Conservation (phyloP, 2,113 vertebrate genomes). For the Chloebia gouldiae region DNA sequence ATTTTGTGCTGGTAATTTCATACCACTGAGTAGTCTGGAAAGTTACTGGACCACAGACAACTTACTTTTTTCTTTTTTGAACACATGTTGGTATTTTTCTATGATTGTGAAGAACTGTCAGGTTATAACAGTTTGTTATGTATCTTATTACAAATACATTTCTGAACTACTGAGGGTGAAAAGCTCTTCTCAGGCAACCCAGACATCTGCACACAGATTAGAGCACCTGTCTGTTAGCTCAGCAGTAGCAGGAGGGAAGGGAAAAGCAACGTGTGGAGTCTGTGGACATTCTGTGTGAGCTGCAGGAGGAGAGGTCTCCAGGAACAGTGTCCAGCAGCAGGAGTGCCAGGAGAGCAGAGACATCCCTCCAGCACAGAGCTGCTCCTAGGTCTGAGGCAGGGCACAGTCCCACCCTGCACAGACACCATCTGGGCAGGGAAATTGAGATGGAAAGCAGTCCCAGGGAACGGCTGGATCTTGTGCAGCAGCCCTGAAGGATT, state of each 20-base stretch:
- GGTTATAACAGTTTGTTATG: background rate
- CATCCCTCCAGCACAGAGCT: background rate
- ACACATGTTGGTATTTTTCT: background rate
- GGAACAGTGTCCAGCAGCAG: background rate
- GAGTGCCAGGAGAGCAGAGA: background rate
- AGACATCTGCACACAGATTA: background rate
- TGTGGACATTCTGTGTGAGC: background rate
- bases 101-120: background rate
- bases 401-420: background rate
- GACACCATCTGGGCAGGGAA: background rate
- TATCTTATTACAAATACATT: background rate
- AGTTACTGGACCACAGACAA: background rate
- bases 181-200: background rate
- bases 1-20: constrained; percentile 49
- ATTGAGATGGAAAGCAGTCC: background rate
- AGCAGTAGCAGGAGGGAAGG: background rate
- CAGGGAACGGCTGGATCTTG: background rate
- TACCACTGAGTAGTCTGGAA: constrained; percentile 15
- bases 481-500: background rate
- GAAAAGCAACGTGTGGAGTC: background rate
- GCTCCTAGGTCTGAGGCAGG: background rate
- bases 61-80: background rate
- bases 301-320: background rate
- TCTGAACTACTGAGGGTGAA: background rate
- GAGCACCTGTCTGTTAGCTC: background rate